Evolutionary conservation across 2,113 vertebrate species (phyloP).

Genomic region (Oreochromis spilurus): DNA sequence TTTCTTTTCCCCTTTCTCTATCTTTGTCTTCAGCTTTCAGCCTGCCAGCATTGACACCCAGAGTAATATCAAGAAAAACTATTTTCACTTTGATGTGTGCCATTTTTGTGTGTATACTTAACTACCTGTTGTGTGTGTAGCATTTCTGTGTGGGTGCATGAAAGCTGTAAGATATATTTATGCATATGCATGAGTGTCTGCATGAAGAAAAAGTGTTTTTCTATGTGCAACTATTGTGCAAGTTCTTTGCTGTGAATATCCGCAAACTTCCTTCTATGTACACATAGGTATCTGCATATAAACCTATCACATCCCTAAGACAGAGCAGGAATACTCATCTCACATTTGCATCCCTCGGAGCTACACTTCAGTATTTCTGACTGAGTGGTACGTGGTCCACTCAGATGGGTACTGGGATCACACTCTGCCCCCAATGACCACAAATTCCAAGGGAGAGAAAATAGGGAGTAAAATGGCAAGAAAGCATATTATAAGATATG

Average conservation of each 20-base stretch:
- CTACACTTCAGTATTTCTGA: background rate
- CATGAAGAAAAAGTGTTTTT: background rate
- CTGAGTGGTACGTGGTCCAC: background rate
- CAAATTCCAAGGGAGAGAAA: background rate
- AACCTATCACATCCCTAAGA: background rate
- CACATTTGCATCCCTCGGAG: background rate
- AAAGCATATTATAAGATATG: background rate
- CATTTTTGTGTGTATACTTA: background rate
- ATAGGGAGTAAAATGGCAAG: background rate
- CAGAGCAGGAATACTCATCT: background rate
- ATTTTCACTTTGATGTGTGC: slow-evolving; percentile 32
- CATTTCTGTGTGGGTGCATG: background rate
- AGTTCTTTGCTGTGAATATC: background rate
- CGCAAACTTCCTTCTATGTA: background rate
- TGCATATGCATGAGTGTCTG: background rate
- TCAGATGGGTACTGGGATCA: background rate
- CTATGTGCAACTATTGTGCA: background rate
- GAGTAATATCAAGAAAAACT: slow-evolving; percentile 27
- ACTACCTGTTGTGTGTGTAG: background rate
- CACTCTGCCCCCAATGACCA: background rate
- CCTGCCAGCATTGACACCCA: background rate
- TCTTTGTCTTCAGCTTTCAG: slow-evolving; percentile 11
- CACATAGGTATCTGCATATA: background rate
- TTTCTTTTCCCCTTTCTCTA: background rate
- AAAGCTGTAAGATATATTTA: background rate